Evolutionary conservation across 1,140 invertebrate genomes (phyloP).

Genomic region (Polypedilum vanderplanki): DNA sequence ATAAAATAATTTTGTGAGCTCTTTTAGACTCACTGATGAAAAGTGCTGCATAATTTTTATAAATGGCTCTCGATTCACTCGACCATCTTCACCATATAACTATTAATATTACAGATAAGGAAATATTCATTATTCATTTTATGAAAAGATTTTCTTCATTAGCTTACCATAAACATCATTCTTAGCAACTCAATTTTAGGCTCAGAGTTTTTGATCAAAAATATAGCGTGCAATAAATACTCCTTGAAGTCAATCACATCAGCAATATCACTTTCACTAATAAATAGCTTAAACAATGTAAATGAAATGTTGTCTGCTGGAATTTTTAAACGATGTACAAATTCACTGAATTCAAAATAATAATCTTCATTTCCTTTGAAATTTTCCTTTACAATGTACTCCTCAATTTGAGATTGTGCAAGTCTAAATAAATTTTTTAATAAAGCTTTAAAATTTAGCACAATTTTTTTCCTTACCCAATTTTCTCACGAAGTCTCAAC

Average conservation of each 20-base stretch:
- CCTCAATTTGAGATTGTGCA: background rate
- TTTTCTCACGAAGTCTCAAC: slow-evolving; percentile 61
- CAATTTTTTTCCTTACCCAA: slow-evolving; percentile 50
- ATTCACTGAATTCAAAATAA: background rate
- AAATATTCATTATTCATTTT: background rate
- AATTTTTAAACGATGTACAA: background rate
- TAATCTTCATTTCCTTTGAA: slow-evolving; percentile 21
- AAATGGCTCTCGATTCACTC: slow-evolving; percentile 37
- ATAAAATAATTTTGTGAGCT: slow-evolving; percentile 37
- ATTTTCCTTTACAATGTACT: background rate
- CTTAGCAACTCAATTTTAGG: slow-evolving; percentile 39
- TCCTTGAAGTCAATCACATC: slow-evolving; percentile 38
- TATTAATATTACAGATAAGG: slow-evolving; percentile 31
- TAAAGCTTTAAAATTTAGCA: too few relatives aligned
- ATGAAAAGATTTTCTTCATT: background rate
- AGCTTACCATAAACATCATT: slow-evolving; percentile 37
- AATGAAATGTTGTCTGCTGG: background rate
- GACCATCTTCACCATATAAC: slow-evolving; percentile 38
- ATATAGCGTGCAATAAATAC: slow-evolving; percentile 39
- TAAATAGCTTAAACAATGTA: background rate
- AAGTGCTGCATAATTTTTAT: slow-evolving; percentile 37
- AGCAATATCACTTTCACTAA: slow-evolving; percentile 1
- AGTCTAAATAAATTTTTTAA: background rate
- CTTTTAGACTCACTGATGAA: slow-evolving; percentile 37
- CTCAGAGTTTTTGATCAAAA: slow-evolving; percentile 38